Evolutionary conservation across 2,113 vertebrate genomes (phyloP), one percentile per base, ranked within the genome.

Genomic region (Prunella himalayana): DNA sequence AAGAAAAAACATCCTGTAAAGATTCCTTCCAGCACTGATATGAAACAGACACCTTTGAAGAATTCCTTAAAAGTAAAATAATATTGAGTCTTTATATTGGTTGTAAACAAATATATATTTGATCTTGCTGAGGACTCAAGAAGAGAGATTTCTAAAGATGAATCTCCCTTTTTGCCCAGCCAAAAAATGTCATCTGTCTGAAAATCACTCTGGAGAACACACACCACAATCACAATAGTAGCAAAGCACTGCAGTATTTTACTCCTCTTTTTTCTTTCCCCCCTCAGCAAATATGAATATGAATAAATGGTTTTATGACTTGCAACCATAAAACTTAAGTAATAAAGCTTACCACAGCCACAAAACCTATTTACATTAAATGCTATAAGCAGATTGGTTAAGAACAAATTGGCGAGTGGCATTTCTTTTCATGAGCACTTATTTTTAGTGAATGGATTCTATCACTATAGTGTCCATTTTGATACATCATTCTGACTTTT

Each of bases 151-250:
- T 39, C 25, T 86, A 83, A 80, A 93, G 30, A 63, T 1, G 0
- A 70, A 93, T 86, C 17, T 49, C 5, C 39, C 2, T 73, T 73
- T 86, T 9, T 81, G 14, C 13, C 27, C 17, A 53, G n/a, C 6
- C 39, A 75, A 81, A 33, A 71, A 75, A 54, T 20, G 4, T 23
- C 16, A 82, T 49, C 12, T 11, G 54, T 60, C 15, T 72, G 31
- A 92, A 93, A 90, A 86, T 30, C 21, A 54, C 27, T 80, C 15
- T 17, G 35, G 30, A 81, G 45, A 91, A 59, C 61, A 60, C 30
- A 82, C 16, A 76, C 4, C 7, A 37, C 16, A 68, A 23, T 11
- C 8, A 3, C 19, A 95, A 53, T 3, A 54, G 39, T 12, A 80
- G 20, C 14, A 73, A 82, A 69, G 37, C 28, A 76, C 20, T 61